A percentile compares a stretch with the other conserved stretches of the same genome.
Conservation (phyloP, 1,140 invertebrate species). For the Papilio polytes region DNA sequence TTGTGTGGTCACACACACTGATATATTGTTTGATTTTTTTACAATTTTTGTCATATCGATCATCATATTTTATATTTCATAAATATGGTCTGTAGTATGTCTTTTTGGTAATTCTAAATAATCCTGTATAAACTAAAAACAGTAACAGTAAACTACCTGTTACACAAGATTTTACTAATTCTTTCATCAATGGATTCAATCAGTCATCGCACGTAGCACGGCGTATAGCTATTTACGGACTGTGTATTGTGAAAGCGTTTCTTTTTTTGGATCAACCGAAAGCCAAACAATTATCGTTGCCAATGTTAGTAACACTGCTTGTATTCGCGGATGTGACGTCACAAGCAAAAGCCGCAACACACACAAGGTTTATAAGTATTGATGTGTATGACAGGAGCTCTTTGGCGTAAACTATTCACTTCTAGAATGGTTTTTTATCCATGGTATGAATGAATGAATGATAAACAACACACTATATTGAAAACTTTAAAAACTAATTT, state of each 20-base stretch:
- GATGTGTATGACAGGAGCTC: not conserved
- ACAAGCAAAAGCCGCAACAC: not conserved
- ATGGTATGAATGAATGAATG: no score
- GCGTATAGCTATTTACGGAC: slow-evolving; percentile 17
- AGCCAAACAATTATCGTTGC: slow-evolving; percentile 14
- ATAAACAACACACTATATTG: not conserved
- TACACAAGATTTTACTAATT: not conserved
- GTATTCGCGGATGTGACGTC: slow-evolving; percentile 18
- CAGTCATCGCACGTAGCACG: slow-evolving; percentile 9
- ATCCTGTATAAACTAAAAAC: no score
- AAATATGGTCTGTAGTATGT: no score
- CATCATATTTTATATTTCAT: no score
- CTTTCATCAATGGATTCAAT: not conserved
- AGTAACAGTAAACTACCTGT: not conserved
- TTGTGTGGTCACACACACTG: no score
- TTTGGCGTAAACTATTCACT: not conserved
- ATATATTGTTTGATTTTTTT: no score
- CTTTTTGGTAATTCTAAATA: no score
- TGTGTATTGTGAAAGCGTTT: slow-evolving; percentile 23
- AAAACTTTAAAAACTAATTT: not conserved
- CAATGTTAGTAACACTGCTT: not conserved
- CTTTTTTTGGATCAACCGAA: slow-evolving; percentile 12
- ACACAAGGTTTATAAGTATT: not conserved
- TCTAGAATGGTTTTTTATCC: no score
- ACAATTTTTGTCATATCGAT: no score